Evolutionary conservation across 2,888 invertebrate genomes (phyloP).

Genomic region (Terebella lapidaria): DNA sequence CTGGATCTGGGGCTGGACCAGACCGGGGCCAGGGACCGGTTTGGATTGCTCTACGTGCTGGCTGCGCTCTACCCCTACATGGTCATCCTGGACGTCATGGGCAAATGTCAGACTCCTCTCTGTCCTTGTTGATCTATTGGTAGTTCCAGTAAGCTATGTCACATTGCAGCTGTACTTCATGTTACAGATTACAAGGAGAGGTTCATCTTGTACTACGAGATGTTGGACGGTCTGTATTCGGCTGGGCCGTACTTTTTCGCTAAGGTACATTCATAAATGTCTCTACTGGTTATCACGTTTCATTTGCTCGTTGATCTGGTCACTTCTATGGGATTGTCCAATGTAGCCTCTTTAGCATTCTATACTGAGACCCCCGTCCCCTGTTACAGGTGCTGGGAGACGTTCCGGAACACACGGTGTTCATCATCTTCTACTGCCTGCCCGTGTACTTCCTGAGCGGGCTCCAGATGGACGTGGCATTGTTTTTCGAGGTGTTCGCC

Average conservation of each 20-base stretch:
- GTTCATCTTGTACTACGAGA: conserved; percentile 35
- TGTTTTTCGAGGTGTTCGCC: conserved; percentile 33
- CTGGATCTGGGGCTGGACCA: conserved; percentile 32
- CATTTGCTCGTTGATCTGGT: no score
- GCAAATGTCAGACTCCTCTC: conserved; percentile 35
- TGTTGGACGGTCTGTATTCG: conserved; percentile 38
- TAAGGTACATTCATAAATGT: no score
- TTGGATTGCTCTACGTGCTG: conserved; percentile 38
- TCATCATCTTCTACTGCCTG: conserved; percentile 32
- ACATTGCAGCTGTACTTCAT: no score
- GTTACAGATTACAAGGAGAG: conserved; percentile 38
- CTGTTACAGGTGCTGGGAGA: conserved; percentile 36
- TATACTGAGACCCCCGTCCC: no score
- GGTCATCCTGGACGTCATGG: conserved; percentile 40
- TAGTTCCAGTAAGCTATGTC: no score
- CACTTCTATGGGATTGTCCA: no score
- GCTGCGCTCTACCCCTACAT: conserved; percentile 43
- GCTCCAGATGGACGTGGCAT: conserved; percentile 29
- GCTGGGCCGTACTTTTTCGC: conserved; percentile 36
- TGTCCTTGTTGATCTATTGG: no score
- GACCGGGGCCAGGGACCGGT: conserved; percentile 18
- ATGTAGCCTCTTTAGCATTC: no score
- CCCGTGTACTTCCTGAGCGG: conserved; percentile 40
- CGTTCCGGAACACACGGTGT: conserved; percentile 38
- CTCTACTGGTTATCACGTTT: no score